Evolutionary conservation across 2,797 vertebrate species (phyloP).

Genomic region (Pantherophis vulpinus): DNA sequence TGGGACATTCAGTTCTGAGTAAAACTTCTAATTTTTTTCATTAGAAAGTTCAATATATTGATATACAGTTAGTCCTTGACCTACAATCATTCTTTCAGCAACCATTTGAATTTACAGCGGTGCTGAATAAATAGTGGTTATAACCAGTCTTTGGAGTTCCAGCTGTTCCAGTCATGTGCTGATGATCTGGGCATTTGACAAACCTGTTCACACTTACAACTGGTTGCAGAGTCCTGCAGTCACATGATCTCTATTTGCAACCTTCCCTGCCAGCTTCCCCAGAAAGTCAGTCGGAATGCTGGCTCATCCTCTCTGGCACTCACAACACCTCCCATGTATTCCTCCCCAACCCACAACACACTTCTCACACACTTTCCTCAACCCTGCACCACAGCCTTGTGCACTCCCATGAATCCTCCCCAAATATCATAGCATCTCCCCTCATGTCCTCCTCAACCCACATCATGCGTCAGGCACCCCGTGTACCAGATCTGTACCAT

Average conservation of each 20-base stretch:
- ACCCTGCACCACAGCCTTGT: background rate
- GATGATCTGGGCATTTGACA: background rate
- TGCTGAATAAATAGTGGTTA: background rate
- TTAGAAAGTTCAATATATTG: background rate
- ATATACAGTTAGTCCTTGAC: background rate
- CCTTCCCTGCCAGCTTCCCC: background rate
- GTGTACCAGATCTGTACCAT: background rate
- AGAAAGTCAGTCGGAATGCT: background rate
- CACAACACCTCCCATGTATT: background rate
- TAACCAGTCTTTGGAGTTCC: background rate
- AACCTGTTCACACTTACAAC: background rate
- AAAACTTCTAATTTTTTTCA: background rate
- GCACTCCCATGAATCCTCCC: background rate
- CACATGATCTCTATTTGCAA: background rate
- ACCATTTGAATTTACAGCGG: background rate
- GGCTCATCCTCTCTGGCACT: background rate
- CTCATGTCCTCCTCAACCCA: background rate
- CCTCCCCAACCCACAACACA: background rate
- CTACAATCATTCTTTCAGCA: background rate
- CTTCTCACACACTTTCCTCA: background rate
- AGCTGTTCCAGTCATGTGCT: background rate
- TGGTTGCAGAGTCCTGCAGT: background rate
- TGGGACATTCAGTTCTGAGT: background rate
- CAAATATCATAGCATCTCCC: background rate
- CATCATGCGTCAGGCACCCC: background rate